A percentile compares a stretch with the other conserved stretches of the same genome.
Conservation (phyloP, 2,113 vertebrate genomes). For the Pungitius pungitius region DNA sequence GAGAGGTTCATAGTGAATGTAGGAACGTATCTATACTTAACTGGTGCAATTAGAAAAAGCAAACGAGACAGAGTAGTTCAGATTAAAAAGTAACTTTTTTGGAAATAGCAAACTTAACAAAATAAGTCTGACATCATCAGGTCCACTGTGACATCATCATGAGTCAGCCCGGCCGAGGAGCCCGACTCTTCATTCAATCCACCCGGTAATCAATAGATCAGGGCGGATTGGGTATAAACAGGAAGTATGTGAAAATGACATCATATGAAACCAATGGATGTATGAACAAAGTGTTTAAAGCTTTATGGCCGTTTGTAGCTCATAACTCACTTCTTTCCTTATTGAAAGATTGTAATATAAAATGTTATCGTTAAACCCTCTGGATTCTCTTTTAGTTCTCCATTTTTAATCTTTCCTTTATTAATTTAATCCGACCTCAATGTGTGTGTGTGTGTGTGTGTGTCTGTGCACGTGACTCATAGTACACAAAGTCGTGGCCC, state of each 20-base stretch:
- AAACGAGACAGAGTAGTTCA: background rate
- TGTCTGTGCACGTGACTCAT: background rate
- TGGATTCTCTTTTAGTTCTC: background rate
- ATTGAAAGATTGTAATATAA: no score
- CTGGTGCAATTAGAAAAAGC: background rate
- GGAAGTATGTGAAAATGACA: constrained; percentile 3
- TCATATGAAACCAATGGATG: background rate
- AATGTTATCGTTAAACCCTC: no score
- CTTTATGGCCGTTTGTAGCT: background rate
- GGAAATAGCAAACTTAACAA: no score
- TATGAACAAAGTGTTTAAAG: background rate
- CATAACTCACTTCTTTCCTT: no score
- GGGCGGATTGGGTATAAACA: constrained; percentile 7
- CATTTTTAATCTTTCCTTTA: no score
- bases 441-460: background rate
- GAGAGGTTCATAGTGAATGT: background rate
- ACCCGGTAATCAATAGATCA: constrained; percentile 8
- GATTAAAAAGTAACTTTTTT: background rate
- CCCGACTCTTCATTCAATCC: constrained; percentile 1
- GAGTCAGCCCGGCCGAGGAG: constrained; percentile 32
- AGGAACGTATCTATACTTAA: no score
- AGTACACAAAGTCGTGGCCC: background rate
- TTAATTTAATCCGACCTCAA: no score
- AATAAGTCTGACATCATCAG: background rate
- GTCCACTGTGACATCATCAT: background rate